Percentiles rank a stretch among this genome's conserved stretches.
phyloP scores from a whole-genome alignment of 2,113 vertebrate genomes.

The Stictonetta naevosa region DNA sequence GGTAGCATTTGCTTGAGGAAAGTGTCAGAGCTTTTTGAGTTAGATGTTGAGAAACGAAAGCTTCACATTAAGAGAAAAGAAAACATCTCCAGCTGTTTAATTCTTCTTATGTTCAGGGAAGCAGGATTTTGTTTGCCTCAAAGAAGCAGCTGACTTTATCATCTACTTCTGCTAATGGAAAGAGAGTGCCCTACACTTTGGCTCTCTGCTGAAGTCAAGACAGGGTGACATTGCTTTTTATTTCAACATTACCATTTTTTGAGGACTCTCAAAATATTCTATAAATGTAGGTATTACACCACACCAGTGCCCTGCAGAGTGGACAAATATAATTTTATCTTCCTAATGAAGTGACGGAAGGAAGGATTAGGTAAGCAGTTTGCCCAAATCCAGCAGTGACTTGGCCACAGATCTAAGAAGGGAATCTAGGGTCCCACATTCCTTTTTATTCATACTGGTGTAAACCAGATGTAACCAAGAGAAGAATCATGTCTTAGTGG shows the following conservation, averaged over 20 bases:
- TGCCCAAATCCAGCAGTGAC: neutral
- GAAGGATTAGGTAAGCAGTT: neutral
- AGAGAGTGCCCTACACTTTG: neutral
- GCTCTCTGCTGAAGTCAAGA: neutral
- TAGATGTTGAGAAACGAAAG: constrained; percentile 9
- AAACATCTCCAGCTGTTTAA: constrained; percentile 16
- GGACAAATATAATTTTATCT: neutral
- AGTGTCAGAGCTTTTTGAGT: constrained; percentile 6
- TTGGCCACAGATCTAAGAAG: neutral
- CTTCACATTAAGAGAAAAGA: constrained; percentile 3
- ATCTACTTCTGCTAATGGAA: neutral
- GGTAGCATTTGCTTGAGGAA: neutral
- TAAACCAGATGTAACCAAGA: neutral
- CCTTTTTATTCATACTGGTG: neutral
- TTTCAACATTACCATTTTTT: neutral
- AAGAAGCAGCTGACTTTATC: neutral
- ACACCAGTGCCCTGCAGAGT: neutral
- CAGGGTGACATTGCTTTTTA: neutral
- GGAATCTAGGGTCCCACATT: neutral
- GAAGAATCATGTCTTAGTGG: neutral
- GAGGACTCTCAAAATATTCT: neutral
- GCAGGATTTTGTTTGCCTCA: neutral
- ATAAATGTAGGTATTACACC: neutral
- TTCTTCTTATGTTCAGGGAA: neutral
- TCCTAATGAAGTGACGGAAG: neutral